Conservation (phyloP, 2,888 invertebrate genomes). For the Idaea straminata region DNA sequence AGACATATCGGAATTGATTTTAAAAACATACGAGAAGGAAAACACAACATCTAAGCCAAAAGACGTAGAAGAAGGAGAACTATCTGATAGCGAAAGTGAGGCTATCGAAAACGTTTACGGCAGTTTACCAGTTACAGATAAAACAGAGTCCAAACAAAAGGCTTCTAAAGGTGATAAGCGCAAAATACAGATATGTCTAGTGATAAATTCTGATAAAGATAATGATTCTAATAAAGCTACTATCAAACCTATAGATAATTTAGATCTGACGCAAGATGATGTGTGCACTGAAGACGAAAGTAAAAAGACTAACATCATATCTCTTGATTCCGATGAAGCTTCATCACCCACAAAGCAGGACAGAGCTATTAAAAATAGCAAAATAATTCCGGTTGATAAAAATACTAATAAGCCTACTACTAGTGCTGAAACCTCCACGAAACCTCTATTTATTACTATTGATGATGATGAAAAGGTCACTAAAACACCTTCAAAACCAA, state of each 20-base stretch:
- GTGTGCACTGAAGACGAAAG: slow-evolving; percentile 36
- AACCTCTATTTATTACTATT: slow-evolving; percentile 6
- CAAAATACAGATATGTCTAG: slow-evolving; percentile 63
- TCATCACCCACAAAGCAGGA: slow-evolving; percentile 13
- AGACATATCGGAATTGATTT: slow-evolving; percentile 69
- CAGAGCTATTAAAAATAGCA: neutral
- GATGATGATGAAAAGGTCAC: slow-evolving; percentile 11
- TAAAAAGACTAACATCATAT: slow-evolving; percentile 18
- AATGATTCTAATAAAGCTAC: slow-evolving; percentile 13
- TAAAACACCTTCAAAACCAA: neutral
- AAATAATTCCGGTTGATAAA: neutral
- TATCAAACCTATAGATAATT: slow-evolving; percentile 14
- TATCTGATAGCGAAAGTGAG: slow-evolving; percentile 74
- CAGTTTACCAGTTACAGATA: slow-evolving; percentile 54
- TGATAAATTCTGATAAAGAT: slow-evolving; percentile 45
- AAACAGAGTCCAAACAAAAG: slow-evolving; percentile 36
- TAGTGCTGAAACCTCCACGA: neutral
- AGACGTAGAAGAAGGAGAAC: slow-evolving; percentile 71
- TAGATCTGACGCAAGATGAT: slow-evolving; percentile 52
- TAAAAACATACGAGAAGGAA: slow-evolving; percentile 60
- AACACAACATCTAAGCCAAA: slow-evolving; percentile 37
- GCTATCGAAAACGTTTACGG: slow-evolving; percentile 68
- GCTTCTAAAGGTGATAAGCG: slow-evolving; percentile 35
- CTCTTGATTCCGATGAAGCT: slow-evolving; percentile 17
- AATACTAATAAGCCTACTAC: neutral